These are phyloP conservation scores for Rhingia campestris DNA, from an alignment of 2,888 invertebrate species.

Conservation along the genomic window DNA sequence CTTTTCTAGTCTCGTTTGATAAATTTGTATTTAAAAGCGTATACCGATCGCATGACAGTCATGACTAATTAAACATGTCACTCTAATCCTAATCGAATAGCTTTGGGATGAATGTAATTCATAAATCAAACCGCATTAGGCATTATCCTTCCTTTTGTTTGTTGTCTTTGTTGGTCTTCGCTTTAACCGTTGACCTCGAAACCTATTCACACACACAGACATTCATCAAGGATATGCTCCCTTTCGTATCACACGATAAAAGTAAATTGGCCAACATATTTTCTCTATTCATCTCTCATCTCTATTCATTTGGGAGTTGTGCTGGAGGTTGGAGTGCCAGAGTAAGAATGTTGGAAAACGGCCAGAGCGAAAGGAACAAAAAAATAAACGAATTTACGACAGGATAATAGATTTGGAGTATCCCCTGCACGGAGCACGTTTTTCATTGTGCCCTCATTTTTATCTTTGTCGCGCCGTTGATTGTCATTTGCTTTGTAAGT, in stretches of 20 bases:
- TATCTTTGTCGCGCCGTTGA: conserved; percentile 28
- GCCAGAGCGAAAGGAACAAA: conserved; percentile 2
- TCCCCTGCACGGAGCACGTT: conserved; percentile 16
- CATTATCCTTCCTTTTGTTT: neutral
- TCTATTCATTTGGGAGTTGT: conserved; percentile 22
- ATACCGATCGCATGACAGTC: conserved; percentile 9
- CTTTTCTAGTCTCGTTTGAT: neutral
- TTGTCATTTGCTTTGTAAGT: conserved; percentile 10
- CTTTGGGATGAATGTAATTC: conserved; percentile 27
- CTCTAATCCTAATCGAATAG: conserved; percentile 46
- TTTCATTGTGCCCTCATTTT: conserved; percentile 24
- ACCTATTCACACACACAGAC: conserved; percentile 16
- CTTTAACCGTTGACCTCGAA: conserved; percentile 17
- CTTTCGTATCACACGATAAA: conserved; percentile 19
- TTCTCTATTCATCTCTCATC: conserved; percentile 41
- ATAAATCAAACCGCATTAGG: conserved; percentile 49
- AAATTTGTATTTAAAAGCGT: conserved; percentile 8
- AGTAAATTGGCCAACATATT: conserved; percentile 35
- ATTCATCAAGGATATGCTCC: conserved; percentile 4
- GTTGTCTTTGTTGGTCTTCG: neutral
- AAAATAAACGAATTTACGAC: conserved; percentile 20
- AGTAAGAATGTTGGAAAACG: conserved; percentile 14
- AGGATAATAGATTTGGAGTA: conserved; percentile 39
- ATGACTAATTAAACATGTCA: conserved; percentile 56
- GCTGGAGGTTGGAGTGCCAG: conserved; percentile 1